phyloP scores from a whole-genome alignment of 2,113 vertebrate species.

The human (Homo sapiens) region DNA sequence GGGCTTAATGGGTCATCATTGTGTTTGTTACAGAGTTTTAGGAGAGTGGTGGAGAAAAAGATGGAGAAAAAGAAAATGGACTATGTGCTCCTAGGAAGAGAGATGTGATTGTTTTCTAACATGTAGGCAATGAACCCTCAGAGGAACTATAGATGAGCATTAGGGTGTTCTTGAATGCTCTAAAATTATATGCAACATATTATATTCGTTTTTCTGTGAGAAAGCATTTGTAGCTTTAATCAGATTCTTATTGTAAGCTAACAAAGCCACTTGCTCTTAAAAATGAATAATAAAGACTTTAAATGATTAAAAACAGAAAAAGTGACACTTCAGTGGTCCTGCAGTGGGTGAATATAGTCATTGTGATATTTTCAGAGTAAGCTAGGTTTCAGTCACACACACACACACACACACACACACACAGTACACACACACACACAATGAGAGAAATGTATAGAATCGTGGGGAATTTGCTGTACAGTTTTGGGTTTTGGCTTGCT shows the following conservation, averaged over 20 bases:
- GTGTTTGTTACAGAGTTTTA: neutral
- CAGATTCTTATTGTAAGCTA: neutral
- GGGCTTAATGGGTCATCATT: neutral
- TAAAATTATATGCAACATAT: neutral
- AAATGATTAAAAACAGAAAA: conserved; percentile 21
- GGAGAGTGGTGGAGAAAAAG: neutral
- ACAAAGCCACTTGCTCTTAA: neutral
- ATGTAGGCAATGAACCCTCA: neutral
- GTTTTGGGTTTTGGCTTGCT: neutral
- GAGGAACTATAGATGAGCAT: neutral
- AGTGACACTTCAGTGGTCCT: neutral
- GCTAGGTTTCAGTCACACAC: neutral
- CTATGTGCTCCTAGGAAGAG: neutral
- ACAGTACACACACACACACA: neutral
- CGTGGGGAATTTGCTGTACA: conserved; percentile 7
- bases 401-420: neutral
- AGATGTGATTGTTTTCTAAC: neutral
- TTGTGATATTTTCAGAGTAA: neutral
- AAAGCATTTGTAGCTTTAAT: conserved; percentile 20
- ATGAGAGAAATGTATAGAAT: neutral
- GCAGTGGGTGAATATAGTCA: neutral
- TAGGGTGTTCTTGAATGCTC: conserved; percentile 34
- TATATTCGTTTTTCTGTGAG: conserved; percentile 4
- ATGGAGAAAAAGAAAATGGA: conserved; percentile 35
- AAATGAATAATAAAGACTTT: neutral